A percentile compares a stretch with the other conserved stretches of the same genome.
phyloP scores from a whole-genome alignment of 2,888 invertebrate species.

The Limenitis camilla region DNA sequence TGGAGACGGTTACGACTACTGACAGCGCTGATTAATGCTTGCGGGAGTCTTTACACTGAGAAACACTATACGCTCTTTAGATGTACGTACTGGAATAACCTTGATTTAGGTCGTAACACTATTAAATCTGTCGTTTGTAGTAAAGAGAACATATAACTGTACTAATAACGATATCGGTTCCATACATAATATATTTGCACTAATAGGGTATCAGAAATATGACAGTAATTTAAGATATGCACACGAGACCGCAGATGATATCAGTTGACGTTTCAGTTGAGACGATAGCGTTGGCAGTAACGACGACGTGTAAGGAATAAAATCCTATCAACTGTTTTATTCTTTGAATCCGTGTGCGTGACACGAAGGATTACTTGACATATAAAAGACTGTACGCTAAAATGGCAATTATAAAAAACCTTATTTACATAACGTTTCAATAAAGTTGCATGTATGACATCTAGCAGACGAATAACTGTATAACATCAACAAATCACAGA shows the following conservation, averaged over 20 bases:
- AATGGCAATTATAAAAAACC: neutral
- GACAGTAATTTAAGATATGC: constrained; percentile 47
- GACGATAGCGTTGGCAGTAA: constrained; percentile 34
- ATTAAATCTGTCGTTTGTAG: neutral
- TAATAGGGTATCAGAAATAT: constrained; percentile 24
- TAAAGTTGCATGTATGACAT: constrained; percentile 11
- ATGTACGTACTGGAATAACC: constrained; percentile 48
- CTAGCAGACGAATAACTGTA: constrained; percentile 24
- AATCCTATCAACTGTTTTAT: constrained; percentile 67
- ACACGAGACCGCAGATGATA: constrained; percentile 26
- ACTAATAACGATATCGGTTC: constrained; percentile 32
- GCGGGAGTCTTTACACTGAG: constrained; percentile 55
- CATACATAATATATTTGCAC: constrained; percentile 43
- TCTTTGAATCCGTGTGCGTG: constrained; percentile 63
- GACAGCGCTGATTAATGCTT: constrained; percentile 70
- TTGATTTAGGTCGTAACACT: constrained; percentile 48
- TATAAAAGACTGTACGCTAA: constrained; percentile 42
- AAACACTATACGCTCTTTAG: constrained; percentile 36
- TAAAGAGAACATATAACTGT: constrained; percentile 37
- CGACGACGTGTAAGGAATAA: constrained; percentile 56
- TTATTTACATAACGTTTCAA: neutral
- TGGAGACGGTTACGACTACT: constrained; percentile 68
- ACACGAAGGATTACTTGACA: constrained; percentile 59
- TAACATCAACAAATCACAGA: constrained; percentile 37
- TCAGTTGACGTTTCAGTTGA: constrained; percentile 22